Percentiles rank a stretch among this genome's conserved stretches.
These are phyloP conservation scores for Todus mexicanus DNA, from an alignment of 2,797 vertebrate species.

Conservation along the genomic window DNA sequence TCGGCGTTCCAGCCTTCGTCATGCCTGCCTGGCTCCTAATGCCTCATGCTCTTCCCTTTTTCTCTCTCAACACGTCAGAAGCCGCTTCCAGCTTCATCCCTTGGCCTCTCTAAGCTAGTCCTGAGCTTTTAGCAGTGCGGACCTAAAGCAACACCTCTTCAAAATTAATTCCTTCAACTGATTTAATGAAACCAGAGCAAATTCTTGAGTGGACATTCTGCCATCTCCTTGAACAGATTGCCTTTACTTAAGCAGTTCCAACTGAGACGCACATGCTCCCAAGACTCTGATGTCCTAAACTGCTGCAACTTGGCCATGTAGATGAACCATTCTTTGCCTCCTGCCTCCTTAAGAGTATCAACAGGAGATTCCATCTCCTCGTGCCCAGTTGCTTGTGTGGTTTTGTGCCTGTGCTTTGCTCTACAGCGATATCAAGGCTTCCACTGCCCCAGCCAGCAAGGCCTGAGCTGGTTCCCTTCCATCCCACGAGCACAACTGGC, in stretches of 20 bases:
- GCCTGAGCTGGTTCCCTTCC: background rate
- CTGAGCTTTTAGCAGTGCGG: background rate
- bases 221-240: background rate
- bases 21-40: background rate
- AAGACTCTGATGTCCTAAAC: background rate
- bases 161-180: background rate
- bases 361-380: background rate
- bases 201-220: background rate
- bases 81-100: background rate
- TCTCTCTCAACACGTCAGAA: background rate
- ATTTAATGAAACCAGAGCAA: background rate
- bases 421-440: background rate
- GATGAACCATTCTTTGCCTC: background rate
- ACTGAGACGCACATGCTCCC: rapidly evolving
- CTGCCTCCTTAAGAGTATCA: background rate
- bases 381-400: background rate
- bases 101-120: background rate
- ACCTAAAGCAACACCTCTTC: background rate
- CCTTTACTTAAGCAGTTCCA: background rate
- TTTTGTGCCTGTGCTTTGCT: background rate
- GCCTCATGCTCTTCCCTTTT: background rate
- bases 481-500: rapidly evolving
- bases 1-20: background rate
- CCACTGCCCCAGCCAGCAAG: background rate
- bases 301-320: background rate